Base-by-base conservation (phyloP, 2,888 invertebrate species). In the Drosophila robusta region DNA sequence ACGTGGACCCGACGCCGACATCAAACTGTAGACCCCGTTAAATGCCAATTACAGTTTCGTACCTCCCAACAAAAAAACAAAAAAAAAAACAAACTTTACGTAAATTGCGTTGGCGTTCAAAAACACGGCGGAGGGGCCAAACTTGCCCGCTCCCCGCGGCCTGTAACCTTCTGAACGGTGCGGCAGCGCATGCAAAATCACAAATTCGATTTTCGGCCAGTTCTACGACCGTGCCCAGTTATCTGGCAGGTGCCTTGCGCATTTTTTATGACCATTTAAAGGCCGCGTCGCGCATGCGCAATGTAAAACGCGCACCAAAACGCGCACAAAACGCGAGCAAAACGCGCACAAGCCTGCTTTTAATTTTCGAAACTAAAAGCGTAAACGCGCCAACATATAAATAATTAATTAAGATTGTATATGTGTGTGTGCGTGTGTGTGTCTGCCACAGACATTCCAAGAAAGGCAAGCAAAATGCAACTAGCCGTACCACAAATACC, bases 131-230 rank as follows among this genome's bases (percentile, higher is more conserved):
- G 26, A 8, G 26, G 26, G 26, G 8, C 26, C 8, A 29, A 7
- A 29, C 26, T 8, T 8, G 1, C 55, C 24, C 36, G 18, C 34
- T 22, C 32, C 47, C n/a, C 22, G 22, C 4, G 22, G 22, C 22
- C 68, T 77, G 65, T 72, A 81, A 84, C 81, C 85, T 81, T 81
- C 85, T 81, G 70, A 75, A 42, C 69, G 57, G 42, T 70, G 67
- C 69, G 81, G 68, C 74, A 29, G 42, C 70, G 85, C 85, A 81
- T 81, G 81, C 81, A 44, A 84, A 81, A 84, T 84, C 57, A 64
- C 62, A 64, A 61, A 36, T 61, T 52, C 38, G n/a, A 45, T 50
- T 61, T 63, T 74, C 47, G 84, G 70, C 50, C 84, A 62, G 80
- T 80, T 83, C 80, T 83, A 74, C 70, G 61, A 56, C 34, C 42